Percentiles rank a stretch among this genome's conserved stretches.
These are phyloP conservation scores for Scaptodrosophila latifasciaeformis DNA, from an alignment of 2,888 invertebrate species.

Conservation along the genomic window DNA sequence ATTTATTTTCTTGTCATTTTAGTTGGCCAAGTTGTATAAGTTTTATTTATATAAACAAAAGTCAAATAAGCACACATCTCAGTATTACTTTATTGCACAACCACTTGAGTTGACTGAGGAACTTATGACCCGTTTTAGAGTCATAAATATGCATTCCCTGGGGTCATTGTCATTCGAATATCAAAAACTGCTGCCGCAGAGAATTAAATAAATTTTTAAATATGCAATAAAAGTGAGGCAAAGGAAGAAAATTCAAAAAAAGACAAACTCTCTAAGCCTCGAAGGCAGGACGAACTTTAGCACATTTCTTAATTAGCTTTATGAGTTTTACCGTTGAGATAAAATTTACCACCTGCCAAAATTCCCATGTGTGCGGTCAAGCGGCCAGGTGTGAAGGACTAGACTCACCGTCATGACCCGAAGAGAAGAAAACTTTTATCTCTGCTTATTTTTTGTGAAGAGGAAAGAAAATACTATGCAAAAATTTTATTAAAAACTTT, in stretches of 20 bases:
- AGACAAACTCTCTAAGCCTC: constrained; percentile 3
- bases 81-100: too few relatives aligned
- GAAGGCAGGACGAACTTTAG: constrained; percentile 41
- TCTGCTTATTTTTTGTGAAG: neutral
- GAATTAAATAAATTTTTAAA: constrained; percentile 3
- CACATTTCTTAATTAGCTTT: constrained; percentile 68
- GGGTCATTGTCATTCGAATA: too few relatives aligned
- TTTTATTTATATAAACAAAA: too few relatives aligned
- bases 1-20: too few relatives aligned
- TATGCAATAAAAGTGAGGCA: neutral
- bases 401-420: too few relatives aligned
- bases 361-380: constrained; percentile 65
- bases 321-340: constrained; percentile 46
- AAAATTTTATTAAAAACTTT: constrained; percentile 62
- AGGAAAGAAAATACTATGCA: constrained; percentile 46
- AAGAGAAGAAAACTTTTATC: constrained; percentile 25
- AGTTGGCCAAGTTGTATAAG: too few relatives aligned
- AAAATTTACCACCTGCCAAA: constrained; percentile 44
- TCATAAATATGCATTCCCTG: too few relatives aligned
- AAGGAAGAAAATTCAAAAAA: neutral
- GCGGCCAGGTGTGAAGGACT: constrained; percentile 43
- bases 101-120: too few relatives aligned
- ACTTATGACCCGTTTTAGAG: too few relatives aligned
- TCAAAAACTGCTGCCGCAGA: neutral
- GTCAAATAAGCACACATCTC: too few relatives aligned